A percentile compares a stretch with the other conserved stretches of the same genome.
These are phyloP conservation scores for Albula glossodonta DNA, from an alignment of 2,113 vertebrate species.

Conservation along the genomic window DNA sequence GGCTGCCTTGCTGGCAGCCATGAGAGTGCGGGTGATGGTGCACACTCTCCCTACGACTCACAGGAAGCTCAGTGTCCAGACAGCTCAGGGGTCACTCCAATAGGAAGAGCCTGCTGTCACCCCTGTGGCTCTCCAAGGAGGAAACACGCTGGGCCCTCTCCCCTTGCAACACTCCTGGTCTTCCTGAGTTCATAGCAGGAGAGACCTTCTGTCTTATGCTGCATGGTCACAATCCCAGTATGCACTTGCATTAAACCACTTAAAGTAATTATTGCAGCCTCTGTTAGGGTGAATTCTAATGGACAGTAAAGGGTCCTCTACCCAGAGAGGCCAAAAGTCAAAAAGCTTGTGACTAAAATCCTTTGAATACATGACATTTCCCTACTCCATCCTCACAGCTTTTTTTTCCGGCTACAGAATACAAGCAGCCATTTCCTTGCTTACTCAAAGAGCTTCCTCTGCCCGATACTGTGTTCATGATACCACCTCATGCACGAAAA, in stretches of 20 bases:
- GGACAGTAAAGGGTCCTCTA: not conserved
- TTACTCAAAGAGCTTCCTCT: slow-evolving; percentile 23
- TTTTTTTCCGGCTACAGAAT: not conserved
- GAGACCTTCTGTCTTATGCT: not conserved
- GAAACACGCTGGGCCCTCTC: slow-evolving; percentile 6
- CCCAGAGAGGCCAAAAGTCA: not conserved
- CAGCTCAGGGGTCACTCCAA: slow-evolving; percentile 48
- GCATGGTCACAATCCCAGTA: not conserved
- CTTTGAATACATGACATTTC: not conserved
- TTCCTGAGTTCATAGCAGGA: not conserved
- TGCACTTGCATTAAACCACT: not conserved
- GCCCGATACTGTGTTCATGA: not conserved
- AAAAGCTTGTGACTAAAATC: not conserved
- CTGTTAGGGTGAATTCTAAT: not conserved
- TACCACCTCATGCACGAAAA: not conserved
- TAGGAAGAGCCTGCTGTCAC: slow-evolving; percentile 52
- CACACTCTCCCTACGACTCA: not conserved
- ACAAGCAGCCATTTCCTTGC: slow-evolving; percentile 37
- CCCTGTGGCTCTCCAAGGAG: slow-evolving; percentile 12
- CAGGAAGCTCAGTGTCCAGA: slow-evolving; percentile 47
- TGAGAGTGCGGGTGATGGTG: not conserved
- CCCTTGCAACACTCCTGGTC: not conserved
- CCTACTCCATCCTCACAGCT: not conserved
- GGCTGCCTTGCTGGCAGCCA: not conserved
- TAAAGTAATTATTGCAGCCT: not conserved